phyloP scores from a whole-genome alignment of 2,797 vertebrate species.

The Setipinna tenuifilis region DNA sequence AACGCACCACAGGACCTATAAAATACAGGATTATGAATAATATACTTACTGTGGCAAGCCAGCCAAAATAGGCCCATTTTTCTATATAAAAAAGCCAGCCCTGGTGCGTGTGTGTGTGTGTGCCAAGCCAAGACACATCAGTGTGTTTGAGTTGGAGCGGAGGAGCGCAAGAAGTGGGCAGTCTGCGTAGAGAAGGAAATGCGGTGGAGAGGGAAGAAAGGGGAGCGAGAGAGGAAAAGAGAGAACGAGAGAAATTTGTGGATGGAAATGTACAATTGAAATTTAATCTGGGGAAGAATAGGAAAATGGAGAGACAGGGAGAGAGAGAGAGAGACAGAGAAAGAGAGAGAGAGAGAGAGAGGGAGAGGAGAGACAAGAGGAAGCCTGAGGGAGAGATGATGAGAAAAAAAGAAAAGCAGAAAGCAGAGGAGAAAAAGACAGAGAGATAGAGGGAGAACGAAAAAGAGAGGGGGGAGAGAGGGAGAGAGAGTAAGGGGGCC shows the following conservation, averaged over 20 bases:
- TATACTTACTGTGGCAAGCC: slow-evolving; percentile 69
- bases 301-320: slow-evolving; percentile 64
- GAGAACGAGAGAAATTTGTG: slow-evolving; percentile 37
- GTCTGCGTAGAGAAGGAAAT: slow-evolving; percentile 65
- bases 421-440: slow-evolving; percentile 20
- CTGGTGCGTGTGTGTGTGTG: slow-evolving; percentile 61
- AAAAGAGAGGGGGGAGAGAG: slow-evolving; percentile 29
- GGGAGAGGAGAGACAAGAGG: slow-evolving; percentile 62
- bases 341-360: slow-evolving; percentile 61
- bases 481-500: slow-evolving; percentile 46
- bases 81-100: slow-evolving; percentile 59
- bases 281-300: slow-evolving; percentile 40
- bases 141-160: slow-evolving; percentile 77
- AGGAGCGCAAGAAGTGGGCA: slow-evolving; percentile 72
- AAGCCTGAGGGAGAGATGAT: slow-evolving; percentile 60
- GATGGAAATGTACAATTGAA: slow-evolving; percentile 53
- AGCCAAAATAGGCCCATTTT: slow-evolving; percentile 76
- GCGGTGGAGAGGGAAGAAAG: slow-evolving; percentile 37
- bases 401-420: slow-evolving; percentile 65
- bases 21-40: slow-evolving; percentile 50
- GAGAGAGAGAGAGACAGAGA: slow-evolving; percentile 59
- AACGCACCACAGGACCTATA: slow-evolving; percentile 37
- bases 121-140: slow-evolving; percentile 55
- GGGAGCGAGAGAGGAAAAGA: slow-evolving; percentile 51
- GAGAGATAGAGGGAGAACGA: slow-evolving; percentile 38